Conservation (phyloP, 2,113 vertebrate species). For the Vidua macroura region DNA sequence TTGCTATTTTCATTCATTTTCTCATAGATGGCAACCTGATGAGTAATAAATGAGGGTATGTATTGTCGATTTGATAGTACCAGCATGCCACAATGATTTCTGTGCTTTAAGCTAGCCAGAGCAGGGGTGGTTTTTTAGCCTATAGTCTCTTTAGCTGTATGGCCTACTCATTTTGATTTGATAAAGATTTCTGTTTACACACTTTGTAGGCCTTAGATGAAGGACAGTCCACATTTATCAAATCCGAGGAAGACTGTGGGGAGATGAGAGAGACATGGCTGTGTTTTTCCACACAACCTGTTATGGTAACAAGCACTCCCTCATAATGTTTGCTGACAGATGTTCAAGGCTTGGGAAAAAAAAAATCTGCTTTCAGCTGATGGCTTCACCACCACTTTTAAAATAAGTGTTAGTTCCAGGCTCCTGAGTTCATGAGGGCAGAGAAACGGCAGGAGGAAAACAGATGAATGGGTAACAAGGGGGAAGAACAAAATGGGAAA, state of each 20-base stretch:
- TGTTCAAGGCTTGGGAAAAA: slow-evolving; percentile 26
- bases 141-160: neutral
- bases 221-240: neutral
- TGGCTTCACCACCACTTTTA: neutral
- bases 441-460: neutral
- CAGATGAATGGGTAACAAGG: neutral
- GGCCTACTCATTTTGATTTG: neutral
- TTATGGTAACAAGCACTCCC: neutral
- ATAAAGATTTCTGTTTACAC: neutral
- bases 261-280: neutral
- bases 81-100: neutral
- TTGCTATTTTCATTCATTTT: neutral
- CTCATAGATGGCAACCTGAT: neutral
- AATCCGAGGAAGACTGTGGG: neutral
- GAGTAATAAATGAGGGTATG: slow-evolving; percentile 13
- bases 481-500: neutral
- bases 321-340: slow-evolving; percentile 26
- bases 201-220: neutral
- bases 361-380: neutral
- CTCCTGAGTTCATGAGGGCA: neutral
- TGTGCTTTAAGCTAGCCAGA: neutral
- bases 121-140: neutral
- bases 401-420: slow-evolving; percentile 22
- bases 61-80: neutral
- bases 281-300: slow-evolving; percentile 37